Evolutionary conservation across 2,888 invertebrate genomes (phyloP).

Genomic region (Drosophila algonquin): DNA sequence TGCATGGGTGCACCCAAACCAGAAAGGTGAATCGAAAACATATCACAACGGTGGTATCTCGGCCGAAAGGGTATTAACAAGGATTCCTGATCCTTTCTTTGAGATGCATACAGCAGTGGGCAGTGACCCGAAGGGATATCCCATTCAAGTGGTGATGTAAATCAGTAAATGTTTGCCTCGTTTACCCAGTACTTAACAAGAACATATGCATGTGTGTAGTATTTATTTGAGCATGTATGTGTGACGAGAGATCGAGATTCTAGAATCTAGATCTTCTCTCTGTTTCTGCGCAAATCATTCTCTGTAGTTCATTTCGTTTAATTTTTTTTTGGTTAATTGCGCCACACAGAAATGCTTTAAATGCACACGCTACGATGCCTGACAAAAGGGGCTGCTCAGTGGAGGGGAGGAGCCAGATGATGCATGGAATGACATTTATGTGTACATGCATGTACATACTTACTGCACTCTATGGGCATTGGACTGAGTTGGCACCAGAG

Average conservation of each 20-base stretch:
- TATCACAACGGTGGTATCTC: no score
- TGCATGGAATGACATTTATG: conserved; percentile 45
- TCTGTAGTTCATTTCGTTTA: conserved; percentile 28
- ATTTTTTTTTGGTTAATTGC: conserved; percentile 65
- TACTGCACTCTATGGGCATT: background rate
- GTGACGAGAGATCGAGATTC: background rate
- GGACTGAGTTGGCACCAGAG: background rate
- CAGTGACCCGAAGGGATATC: no score
- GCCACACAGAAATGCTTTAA: conserved; percentile 46
- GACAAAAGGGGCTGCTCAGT: no score
- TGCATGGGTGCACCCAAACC: background rate
- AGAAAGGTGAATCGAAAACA: no score
- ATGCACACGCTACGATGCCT: conserved; percentile 14
- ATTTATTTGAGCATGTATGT: background rate
- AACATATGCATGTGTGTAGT: background rate
- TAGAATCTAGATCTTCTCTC: conserved; percentile 24
- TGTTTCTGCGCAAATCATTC: conserved; percentile 58
- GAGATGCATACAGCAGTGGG: no score
- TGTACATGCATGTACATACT: conserved; percentile 1
- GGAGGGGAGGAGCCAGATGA: conserved; percentile 17
- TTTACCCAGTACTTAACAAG: background rate
- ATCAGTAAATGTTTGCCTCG: background rate
- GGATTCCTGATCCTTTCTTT: no score
- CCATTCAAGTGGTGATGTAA: no score
- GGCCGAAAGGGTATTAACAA: no score